Base-by-base conservation (phyloP, 2,797 vertebrate species). In the Poecilia picta region DNA sequence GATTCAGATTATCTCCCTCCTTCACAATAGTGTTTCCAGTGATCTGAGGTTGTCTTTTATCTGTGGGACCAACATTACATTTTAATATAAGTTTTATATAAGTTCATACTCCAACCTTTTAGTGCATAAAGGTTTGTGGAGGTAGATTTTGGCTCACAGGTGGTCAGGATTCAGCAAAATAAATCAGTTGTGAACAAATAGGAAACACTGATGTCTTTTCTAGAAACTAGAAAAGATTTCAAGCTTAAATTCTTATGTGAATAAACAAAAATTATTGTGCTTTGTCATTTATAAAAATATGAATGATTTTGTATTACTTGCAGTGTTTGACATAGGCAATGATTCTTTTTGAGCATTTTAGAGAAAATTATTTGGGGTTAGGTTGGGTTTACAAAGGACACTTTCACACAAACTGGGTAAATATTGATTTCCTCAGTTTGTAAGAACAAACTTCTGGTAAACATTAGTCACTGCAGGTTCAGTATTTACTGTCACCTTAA, bases 391-490 rank as follows among this genome's bases (percentile, higher is more conserved):
- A 8, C n/a, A 57, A 57, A 31, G 15, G 6, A 33, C 13, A 62
- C 59, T 8, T 8, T 33, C 5, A 4, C 23, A n/a, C 8, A 66
- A 36, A 39, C 57, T 62, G 28, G 10, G 12, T 33, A 62, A 62
- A 33, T 16, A 18, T 39, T 64, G 16, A 31, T 64, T 33, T 59
- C 12, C 33, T 39, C 8, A 66, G 62, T 11, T 66, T 66, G 18
- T 39, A 68, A 23, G 36, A 41, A 23, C 8, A 39, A 12, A 39
- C 18, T 2, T 41, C 10, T 68, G 89, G 92, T 53, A 88, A 85
- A 78, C 86, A 89, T 16, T 93, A 76, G 31, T 82, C 68, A 7
- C 43, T 81, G 84, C 93, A 93, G 72, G 13, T 91, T 51, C 93
- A 70, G 57, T 23, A 81, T 28, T 93, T 68, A 68, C 66, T 36